Evolutionary conservation across 1,140 invertebrate species (phyloP).

Genomic region (Ectropis grisescens): DNA sequence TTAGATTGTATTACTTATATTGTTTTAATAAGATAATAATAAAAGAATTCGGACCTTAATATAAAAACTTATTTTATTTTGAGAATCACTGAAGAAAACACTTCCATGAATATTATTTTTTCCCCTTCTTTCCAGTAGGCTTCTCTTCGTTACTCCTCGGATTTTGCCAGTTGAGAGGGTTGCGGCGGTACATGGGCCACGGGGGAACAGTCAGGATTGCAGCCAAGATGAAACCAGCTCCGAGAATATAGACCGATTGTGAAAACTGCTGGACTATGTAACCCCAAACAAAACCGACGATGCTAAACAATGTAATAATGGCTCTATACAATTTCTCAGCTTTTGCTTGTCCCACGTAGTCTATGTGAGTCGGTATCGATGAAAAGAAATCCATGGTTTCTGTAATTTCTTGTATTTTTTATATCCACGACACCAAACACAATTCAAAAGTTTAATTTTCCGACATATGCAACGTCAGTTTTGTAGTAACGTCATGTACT

Average conservation of each 20-base stretch:
- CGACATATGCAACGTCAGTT: no score
- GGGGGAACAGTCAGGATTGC: slow-evolving; percentile 89
- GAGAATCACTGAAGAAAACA: slow-evolving; percentile 4
- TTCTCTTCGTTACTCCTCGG: slow-evolving; percentile 64
- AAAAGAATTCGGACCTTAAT: no score
- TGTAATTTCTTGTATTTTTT: no score
- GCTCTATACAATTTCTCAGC: slow-evolving; percentile 90
- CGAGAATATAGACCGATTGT: slow-evolving; percentile 93
- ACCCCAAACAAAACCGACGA: slow-evolving; percentile 92
- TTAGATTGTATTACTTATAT: no score
- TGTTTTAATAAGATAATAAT: no score
- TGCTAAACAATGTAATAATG: slow-evolving; percentile 90
- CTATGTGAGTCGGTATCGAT: slow-evolving; percentile 70
- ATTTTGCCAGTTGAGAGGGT: slow-evolving; percentile 93
- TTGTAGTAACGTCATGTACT: no score
- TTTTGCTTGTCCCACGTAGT: slow-evolving; percentile 91
- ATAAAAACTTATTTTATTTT: slow-evolving; percentile 13
- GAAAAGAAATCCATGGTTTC: slow-evolving; percentile 54
- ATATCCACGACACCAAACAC: no score
- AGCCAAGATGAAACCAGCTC: slow-evolving; percentile 89
- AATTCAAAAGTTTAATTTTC: no score
- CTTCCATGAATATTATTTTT: slow-evolving; percentile 45
- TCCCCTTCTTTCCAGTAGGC: slow-evolving; percentile 48
- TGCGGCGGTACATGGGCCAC: slow-evolving; percentile 92
- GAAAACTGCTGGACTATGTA: slow-evolving; percentile 96